Percentiles rank a stretch among this genome's conserved stretches.
Evolutionary conservation across 2,113 vertebrate genomes (phyloP).

Genomic region (Hiodon tergisus): DNA sequence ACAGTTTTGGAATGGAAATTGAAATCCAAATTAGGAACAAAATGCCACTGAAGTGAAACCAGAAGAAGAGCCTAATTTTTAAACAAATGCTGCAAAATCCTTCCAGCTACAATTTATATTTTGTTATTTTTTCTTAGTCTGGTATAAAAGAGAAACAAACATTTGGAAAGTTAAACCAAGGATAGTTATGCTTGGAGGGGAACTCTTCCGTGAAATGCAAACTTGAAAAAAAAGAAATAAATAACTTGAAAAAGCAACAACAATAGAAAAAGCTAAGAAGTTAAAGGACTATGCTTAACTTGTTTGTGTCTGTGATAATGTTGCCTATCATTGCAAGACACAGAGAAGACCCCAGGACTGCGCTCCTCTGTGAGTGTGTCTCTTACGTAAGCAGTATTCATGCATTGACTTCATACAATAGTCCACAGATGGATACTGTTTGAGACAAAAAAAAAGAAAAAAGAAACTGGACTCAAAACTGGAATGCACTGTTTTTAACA

Average conservation of each 20-base stretch:
- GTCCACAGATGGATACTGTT: not conserved
- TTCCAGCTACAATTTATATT: constrained; percentile 27
- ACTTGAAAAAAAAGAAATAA: not conserved
- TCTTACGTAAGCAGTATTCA: not conserved
- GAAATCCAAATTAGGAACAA: not conserved
- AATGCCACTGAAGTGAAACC: not conserved
- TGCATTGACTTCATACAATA: not conserved
- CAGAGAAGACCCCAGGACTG: not conserved
- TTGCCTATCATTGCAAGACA: not conserved
- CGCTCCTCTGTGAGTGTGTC: not conserved
- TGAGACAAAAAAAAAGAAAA: no score
- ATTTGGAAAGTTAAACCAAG: not conserved
- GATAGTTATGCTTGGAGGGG: not conserved
- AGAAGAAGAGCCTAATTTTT: not conserved
- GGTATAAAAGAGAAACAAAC: not conserved
- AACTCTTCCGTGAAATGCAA: constrained; percentile 1
- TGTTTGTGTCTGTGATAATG: constrained; percentile 3
- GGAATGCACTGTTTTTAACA: constrained; percentile 35
- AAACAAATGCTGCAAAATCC: constrained; percentile 39
- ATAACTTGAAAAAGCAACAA: not conserved
- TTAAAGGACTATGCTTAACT: not conserved
- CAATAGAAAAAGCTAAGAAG: not conserved
- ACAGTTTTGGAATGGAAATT: not conserved
- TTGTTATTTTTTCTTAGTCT: constrained; percentile 22
- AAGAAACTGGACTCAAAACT: constrained; percentile 29